phyloP scores from a whole-genome alignment of 2,888 invertebrate species.

The Creontiades dilutus region DNA sequence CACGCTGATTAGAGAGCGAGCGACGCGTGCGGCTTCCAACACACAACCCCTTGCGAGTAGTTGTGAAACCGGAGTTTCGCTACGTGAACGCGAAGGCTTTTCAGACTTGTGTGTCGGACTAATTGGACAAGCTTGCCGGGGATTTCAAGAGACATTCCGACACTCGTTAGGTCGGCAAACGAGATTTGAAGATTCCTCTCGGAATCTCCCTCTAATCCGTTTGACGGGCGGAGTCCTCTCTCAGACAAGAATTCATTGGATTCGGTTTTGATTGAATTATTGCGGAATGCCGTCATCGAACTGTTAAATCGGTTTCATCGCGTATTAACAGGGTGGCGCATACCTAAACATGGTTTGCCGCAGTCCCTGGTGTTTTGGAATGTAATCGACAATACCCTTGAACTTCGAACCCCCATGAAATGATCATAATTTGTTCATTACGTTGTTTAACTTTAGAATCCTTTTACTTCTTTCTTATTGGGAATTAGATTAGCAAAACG shows the following conservation, averaged over 20 bases:
- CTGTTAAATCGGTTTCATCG: no score
- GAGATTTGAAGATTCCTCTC: conserved; percentile 7
- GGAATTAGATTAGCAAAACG: no score
- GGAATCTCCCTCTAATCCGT: not conserved
- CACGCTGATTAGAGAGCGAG: not conserved
- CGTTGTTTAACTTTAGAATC: no score
- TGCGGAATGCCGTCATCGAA: not conserved
- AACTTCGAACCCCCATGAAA: no score
- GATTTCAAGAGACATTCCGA: conserved; percentile 10
- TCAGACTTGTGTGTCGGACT: conserved; percentile 17
- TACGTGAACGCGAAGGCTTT: not conserved
- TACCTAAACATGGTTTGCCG: no score
- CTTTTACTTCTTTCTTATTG: no score
- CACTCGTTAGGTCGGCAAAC: conserved; percentile 12
- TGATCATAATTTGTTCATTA: no score
- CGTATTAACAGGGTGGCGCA: no score
- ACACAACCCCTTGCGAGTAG: no score
- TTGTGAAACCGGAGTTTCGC: not conserved
- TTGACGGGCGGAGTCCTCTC: not conserved
- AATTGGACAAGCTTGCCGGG: not conserved
- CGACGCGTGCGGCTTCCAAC: not conserved
- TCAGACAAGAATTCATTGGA: not conserved
- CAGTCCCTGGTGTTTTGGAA: no score
- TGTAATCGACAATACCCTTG: no score
- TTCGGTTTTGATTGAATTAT: not conserved